Evolutionary conservation across 2,888 invertebrate species (phyloP).

Genomic region (Eupelmus urozonus): DNA sequence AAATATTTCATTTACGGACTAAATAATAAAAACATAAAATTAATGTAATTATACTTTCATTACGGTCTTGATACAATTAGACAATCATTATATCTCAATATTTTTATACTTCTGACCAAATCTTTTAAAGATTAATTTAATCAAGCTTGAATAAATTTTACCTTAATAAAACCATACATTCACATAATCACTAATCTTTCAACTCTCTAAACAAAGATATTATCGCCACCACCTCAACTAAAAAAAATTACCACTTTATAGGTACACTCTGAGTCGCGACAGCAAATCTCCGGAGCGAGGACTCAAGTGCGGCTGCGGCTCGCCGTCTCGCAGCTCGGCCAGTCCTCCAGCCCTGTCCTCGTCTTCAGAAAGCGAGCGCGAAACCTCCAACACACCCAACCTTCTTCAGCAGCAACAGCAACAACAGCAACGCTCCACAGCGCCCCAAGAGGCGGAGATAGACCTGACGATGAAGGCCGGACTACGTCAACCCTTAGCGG

Average conservation of each 20-base stretch:
- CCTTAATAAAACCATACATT: no score
- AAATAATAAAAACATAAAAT: no score
- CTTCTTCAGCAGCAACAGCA: constrained; percentile 3
- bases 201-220: no score
- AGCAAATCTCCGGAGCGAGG: constrained; percentile 51
- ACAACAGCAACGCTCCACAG: constrained; percentile 47
- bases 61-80: no score
- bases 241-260: not conserved
- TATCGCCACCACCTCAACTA: no score
- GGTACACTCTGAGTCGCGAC: constrained; percentile 32
- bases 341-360: constrained; percentile 50
- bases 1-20: no score
- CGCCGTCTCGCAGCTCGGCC: constrained; percentile 46
- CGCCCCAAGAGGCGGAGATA: constrained; percentile 74
- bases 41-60: no score
- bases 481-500: constrained; percentile 4
- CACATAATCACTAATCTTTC: no score
- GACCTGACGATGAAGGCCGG: constrained; percentile 72
- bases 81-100: no score
- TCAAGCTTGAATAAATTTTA: no score
- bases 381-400: not conserved
- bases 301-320: constrained; percentile 47
- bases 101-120: no score
- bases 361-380: constrained; percentile 47
- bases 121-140: no score